A percentile compares a stretch with the other conserved stretches of the same genome.
These are phyloP conservation scores for Capreolus pygargus DNA, from an alignment of 2,113 vertebrate species.

Conservation along the genomic window DNA sequence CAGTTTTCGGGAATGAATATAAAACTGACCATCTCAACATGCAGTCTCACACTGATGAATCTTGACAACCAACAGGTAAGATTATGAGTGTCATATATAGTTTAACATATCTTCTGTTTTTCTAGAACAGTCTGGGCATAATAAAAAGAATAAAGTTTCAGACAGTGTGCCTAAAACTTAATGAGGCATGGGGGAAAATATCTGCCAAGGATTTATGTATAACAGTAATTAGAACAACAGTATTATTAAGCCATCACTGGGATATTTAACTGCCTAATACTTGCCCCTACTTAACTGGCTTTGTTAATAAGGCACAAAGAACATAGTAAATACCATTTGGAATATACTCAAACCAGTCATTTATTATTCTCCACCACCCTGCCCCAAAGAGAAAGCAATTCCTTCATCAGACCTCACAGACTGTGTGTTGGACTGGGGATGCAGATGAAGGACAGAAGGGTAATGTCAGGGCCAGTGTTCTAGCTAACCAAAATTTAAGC, in stretches of 20 bases:
- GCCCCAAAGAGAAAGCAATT: not conserved
- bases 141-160: not conserved
- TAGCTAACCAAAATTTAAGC: conserved; percentile 22
- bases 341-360: not conserved
- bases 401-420: not conserved
- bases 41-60: conserved; percentile 87
- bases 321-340: not conserved
- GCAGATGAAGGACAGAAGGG: not conserved
- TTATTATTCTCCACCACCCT: not conserved
- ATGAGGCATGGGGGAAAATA: not conserved
- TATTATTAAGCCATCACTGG: not conserved
- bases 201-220: not conserved
- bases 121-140: not conserved
- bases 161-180: not conserved
- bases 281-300: not conserved
- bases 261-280: not conserved
- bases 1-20: conserved; percentile 92
- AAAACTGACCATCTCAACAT: conserved; percentile 90
- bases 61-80: conserved; percentile 90
- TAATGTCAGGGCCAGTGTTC: not conserved
- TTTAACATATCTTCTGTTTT: not conserved
- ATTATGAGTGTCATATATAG: not conserved
- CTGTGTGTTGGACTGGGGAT: not conserved
- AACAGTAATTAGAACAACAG: not conserved
- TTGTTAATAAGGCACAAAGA: conserved; percentile 2